phyloP scores from a whole-genome alignment of 2,797 vertebrate genomes.

The Aratinga solstitialis region DNA sequence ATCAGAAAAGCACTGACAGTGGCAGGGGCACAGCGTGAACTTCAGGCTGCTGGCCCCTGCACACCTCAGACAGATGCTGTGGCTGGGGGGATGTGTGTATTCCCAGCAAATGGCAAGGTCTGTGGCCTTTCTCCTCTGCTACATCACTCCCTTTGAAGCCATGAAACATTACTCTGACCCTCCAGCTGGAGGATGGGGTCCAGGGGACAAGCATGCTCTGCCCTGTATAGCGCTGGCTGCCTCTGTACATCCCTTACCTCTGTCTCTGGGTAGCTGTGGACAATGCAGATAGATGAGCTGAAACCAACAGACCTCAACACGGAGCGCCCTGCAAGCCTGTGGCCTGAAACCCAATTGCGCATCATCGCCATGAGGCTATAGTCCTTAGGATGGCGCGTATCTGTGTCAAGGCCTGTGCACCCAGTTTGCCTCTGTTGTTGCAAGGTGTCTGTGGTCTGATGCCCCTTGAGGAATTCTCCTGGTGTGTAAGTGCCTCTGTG shows the following conservation, averaged over 20 bases:
- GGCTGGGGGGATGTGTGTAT: not conserved
- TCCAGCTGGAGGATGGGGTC: not conserved
- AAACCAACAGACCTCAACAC: not conserved
- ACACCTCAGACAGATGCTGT: not conserved
- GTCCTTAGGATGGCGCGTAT: accelerated
- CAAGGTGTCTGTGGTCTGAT: not conserved
- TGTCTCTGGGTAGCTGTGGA: not conserved
- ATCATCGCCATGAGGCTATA: not conserved
- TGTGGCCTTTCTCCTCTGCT: not conserved
- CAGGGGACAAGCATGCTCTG: not conserved
- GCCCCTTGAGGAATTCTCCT: not conserved
- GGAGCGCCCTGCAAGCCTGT: not conserved
- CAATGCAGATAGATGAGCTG: accelerated
- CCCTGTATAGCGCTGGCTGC: accelerated
- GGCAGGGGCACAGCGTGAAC: not conserved
- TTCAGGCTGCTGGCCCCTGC: not conserved
- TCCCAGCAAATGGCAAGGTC: not conserved
- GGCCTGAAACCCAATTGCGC: not conserved
- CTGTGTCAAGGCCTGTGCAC: not conserved
- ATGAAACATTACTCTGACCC: not conserved
- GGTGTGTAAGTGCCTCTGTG: not conserved
- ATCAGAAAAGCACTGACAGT: not conserved
- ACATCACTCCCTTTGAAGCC: not conserved
- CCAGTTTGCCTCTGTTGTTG: not conserved
- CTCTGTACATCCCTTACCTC: not conserved